Evolutionary conservation across 2,113 vertebrate species (phyloP), one percentile per base, ranked within the genome.

Genomic region (Coracopsis vasa): DNA sequence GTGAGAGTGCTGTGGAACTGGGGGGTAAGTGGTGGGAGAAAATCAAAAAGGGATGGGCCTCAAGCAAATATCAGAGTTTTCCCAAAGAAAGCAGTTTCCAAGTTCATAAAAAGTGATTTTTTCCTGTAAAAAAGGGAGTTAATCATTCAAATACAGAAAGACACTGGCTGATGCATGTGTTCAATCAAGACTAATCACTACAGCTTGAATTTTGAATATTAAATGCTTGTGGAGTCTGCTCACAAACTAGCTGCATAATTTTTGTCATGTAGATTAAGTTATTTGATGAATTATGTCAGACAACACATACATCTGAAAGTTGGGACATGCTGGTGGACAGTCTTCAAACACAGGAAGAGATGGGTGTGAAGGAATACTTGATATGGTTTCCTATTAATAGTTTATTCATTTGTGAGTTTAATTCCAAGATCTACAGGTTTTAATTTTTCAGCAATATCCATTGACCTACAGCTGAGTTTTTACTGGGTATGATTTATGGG

Each of bases 151-250:
- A 88, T 81, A 72, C 44, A 87, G 72, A 33, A 91, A 93, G 88
- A 51, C 20, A 48, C 20, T 70, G 54, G 29, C 79, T 93, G 88
- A 74, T 96, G 93, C 60, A 24, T 86, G 70, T 79, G 72, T 95
- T 96, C 86, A 94, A 95, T 96, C 93, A 94, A 92, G 94, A 61
- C 75, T 96, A 95, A 97, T 94, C 95, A 94, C 66, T 83, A 60
- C 90, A 75, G 73, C 80, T 92, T 95, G 88, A 92, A 61, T 96
- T 94, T 92, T 87, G 91, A 94, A 92, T 96, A 94, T 96, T 96
- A 94, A 91, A 88, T 92, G 80, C 58, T 89, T 89, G 65, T 71
- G 56, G 86, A 96, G 83, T 75, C 90, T 92, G 77, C 86, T 95
- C 42, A 75, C 37, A 88, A 86, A 80, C 82, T 65, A 92, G 77